Conservation (phyloP, 2,888 invertebrate species). For the Pammene fasciana region DNA sequence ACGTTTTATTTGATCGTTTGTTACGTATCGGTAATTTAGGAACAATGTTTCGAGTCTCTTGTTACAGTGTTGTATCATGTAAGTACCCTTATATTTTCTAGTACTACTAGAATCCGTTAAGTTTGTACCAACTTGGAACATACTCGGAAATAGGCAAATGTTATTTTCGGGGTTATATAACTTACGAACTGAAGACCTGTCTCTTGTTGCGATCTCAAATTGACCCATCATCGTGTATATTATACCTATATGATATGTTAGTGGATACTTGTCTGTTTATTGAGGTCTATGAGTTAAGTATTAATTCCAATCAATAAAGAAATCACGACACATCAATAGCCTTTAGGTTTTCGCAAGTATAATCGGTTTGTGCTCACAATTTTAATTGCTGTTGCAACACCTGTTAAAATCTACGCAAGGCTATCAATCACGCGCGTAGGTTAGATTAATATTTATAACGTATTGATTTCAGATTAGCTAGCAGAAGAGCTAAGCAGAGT, state of each 20-base stretch:
- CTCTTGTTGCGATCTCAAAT: not conserved
- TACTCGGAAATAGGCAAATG: too few species aligned
- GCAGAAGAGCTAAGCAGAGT: not conserved
- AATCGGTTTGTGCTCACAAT: conserved; percentile 31
- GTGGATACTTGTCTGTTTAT: not conserved
- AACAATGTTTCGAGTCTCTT: conserved; percentile 12
- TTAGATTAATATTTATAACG: conserved; percentile 22
- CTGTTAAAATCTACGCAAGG: conserved; percentile 27
- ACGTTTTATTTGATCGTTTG: conserved; percentile 37
- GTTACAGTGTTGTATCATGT: conserved; percentile 9
- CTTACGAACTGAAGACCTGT: not conserved
- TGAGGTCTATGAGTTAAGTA: not conserved
- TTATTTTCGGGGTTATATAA: not conserved
- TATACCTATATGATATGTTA: not conserved
- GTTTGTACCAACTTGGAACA: too few species aligned
- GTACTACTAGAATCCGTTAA: not conserved
- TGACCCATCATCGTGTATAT: not conserved
- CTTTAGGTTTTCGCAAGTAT: conserved; percentile 37
- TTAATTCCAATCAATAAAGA: conserved; percentile 25
- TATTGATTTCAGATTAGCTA: conserved; percentile 13
- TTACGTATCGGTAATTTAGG: conserved; percentile 38
- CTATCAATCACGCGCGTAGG: conserved; percentile 35
- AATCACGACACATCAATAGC: conserved; percentile 22
- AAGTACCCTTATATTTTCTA: not conserved
- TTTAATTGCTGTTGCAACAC: conserved; percentile 38